Evolutionary conservation across 2,113 vertebrate genomes (phyloP).

Genomic region (Equus quagga): DNA sequence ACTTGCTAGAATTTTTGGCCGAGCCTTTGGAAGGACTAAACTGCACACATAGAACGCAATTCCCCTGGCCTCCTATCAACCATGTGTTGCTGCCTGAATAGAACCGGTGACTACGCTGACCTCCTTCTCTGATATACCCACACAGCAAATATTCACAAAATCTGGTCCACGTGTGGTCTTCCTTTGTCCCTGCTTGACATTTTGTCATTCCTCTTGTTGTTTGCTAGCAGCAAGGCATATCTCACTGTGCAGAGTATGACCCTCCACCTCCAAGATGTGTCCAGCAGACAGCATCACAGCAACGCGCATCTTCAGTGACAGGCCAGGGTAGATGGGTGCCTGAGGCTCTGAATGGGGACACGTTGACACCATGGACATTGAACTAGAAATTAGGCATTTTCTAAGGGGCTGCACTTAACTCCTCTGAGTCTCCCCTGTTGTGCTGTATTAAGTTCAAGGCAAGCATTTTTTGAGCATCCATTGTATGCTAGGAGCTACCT

Average conservation of each 20-base stretch:
- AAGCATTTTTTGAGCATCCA: neutral
- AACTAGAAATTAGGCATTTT: neutral
- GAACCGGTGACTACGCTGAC: rapidly evolving
- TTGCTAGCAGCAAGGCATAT: neutral
- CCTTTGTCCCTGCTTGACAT: neutral
- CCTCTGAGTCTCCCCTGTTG: neutral
- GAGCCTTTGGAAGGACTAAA: neutral
- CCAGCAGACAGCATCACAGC: neutral
- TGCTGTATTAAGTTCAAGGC: neutral
- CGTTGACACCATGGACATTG: rapidly evolving
- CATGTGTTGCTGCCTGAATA: neutral
- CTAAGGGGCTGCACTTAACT: too few species aligned
- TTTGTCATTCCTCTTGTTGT: neutral
- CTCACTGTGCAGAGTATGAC: neutral
- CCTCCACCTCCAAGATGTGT: too few species aligned
- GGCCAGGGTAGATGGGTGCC: too few species aligned
- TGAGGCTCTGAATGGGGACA: too few species aligned
- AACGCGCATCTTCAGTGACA: neutral
- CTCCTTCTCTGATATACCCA: neutral
- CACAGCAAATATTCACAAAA: neutral
- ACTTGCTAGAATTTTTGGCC: neutral
- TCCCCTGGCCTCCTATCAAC: neutral
- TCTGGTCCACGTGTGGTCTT: neutral
- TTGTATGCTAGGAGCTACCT: neutral
- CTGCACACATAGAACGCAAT: rapidly evolving